Percentiles rank a stretch among this genome's conserved stretches.
phyloP scores from a whole-genome alignment of 2,888 invertebrate species.

The Erannis defoliaria region DNA sequence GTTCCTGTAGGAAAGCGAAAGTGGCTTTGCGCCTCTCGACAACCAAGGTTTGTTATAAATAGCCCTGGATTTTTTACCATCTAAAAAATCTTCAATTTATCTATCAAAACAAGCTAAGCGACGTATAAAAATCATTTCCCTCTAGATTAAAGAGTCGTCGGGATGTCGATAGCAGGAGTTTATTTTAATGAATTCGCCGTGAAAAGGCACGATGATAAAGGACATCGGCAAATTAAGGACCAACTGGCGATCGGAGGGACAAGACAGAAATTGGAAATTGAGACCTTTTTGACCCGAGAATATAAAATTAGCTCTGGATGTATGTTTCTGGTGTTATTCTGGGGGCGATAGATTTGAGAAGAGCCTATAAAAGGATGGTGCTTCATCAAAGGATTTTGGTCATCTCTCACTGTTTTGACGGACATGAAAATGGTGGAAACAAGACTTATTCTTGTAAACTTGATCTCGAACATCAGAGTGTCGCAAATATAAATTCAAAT shows the following conservation, averaged over 20 bases:
- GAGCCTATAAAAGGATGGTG: too few relatives aligned
- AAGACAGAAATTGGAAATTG: constrained; percentile 2
- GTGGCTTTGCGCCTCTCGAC: too few relatives aligned
- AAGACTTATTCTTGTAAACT: too few relatives aligned
- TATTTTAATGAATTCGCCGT: constrained; percentile 30
- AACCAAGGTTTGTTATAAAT: background rate
- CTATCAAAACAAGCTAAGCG: constrained; percentile 22
- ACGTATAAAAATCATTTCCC: constrained; percentile 34
- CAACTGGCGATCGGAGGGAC: constrained; percentile 9
- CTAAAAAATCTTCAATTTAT: constrained; percentile 23
- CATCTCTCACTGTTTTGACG: too few relatives aligned
- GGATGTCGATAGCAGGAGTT: constrained; percentile 39
- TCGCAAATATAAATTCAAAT: too few relatives aligned
- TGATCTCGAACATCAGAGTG: too few relatives aligned
- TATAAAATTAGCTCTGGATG: background rate
- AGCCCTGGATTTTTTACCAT: background rate
- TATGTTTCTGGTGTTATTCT: background rate
- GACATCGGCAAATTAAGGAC: constrained; percentile 12
- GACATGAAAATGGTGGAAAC: too few relatives aligned
- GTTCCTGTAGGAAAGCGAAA: too few relatives aligned
- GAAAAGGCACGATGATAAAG: constrained; percentile 16
- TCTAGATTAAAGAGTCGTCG: constrained; percentile 37
- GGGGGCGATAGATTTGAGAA: too few relatives aligned
- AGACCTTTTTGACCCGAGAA: background rate
- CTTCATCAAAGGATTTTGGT: too few relatives aligned